Conservation (phyloP, 2,113 vertebrate species). For the Gnathonemus echidnorhynchus region DNA sequence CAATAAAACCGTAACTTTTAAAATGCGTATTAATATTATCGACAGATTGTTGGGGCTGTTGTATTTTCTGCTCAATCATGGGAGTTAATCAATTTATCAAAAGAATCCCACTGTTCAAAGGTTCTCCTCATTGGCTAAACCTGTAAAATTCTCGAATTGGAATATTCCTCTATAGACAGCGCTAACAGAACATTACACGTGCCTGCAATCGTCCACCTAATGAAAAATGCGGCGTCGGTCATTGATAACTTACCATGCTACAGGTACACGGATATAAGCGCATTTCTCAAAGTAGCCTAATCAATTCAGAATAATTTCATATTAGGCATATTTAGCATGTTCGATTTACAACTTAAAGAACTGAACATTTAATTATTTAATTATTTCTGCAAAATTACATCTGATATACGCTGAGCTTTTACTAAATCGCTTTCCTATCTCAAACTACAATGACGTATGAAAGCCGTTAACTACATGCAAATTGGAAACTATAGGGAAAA, state of each 20-base stretch:
- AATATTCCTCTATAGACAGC: background rate
- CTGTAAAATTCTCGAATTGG: background rate
- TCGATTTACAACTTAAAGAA: background rate
- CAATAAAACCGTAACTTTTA: background rate
- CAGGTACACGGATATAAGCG: background rate
- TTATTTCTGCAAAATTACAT: background rate
- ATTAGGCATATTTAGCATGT: background rate
- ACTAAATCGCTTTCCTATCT: background rate
- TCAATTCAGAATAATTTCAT: background rate
- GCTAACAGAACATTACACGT: background rate
- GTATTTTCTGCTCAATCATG: background rate
- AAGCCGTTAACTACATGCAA: conserved; percentile 2
- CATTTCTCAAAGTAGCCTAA: background rate
- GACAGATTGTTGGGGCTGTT: background rate
- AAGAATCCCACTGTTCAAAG: background rate
- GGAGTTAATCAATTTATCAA: background rate
- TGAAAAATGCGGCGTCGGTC: background rate
- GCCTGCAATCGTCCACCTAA: background rate
- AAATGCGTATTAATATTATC: background rate
- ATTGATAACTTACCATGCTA: background rate
- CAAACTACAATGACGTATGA: background rate
- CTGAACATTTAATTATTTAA: background rate
- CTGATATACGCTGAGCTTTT: background rate
- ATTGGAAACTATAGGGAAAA: background rate
- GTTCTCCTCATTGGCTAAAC: background rate